Evolutionary conservation across 2,113 vertebrate species (phyloP).

Genomic region (Carassius carassius): DNA sequence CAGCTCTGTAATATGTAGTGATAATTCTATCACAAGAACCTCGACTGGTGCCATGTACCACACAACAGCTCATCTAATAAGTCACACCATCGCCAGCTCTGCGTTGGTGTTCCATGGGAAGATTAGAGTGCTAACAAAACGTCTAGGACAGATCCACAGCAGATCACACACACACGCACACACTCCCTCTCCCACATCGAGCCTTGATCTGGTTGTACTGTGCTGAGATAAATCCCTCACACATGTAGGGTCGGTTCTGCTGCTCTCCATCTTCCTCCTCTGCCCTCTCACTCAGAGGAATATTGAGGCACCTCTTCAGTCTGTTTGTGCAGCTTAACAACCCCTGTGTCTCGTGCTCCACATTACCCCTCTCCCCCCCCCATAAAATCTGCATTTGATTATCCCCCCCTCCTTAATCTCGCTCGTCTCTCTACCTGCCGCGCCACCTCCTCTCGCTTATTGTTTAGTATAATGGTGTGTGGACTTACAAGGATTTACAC

Average conservation of each 20-base stretch:
- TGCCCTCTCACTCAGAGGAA: constrained; percentile 20
- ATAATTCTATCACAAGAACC: constrained; percentile 28
- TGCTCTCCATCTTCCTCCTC: constrained; percentile 42
- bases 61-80: constrained; percentile 33
- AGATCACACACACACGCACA: constrained; percentile 10
- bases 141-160: constrained; percentile 43
- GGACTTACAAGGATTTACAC: constrained; percentile 54
- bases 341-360: constrained; percentile 48
- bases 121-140: constrained; percentile 50
- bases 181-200: constrained; percentile 34
- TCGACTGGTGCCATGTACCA: constrained; percentile 41
- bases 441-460: constrained; percentile 36
- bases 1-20: constrained; percentile 23
- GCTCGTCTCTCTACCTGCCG: constrained; percentile 43
- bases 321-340: constrained; percentile 47
- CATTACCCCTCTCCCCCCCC: constrained; percentile 46
- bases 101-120: constrained; percentile 41
- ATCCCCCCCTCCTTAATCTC: constrained; percentile 50
- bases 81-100: constrained; percentile 32
- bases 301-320: constrained; percentile 40
- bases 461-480: constrained; percentile 53
- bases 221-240: constrained; percentile 50
- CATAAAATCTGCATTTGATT: constrained; percentile 49
- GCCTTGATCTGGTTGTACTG: constrained; percentile 46
- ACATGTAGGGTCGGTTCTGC: constrained; percentile 37